These are phyloP conservation scores for Sebastes diaconus DNA, from an alignment of 2,797 vertebrate genomes.

Conservation along the genomic window DNA sequence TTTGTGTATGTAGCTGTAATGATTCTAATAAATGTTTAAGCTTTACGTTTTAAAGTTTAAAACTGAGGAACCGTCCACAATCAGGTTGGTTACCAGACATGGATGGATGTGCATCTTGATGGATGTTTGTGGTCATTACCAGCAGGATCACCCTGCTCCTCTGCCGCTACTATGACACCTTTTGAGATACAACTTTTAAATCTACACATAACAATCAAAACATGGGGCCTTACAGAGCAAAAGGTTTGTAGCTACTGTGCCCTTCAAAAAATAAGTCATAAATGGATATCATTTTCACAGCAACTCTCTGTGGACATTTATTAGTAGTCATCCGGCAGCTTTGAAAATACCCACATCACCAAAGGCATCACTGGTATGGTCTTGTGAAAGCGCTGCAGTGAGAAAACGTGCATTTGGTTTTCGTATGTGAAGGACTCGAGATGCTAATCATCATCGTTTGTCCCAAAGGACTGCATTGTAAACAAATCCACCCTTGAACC, in stretches of 20 bases:
- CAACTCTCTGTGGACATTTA: constrained; percentile 2
- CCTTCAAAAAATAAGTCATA: background rate
- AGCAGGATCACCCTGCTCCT: constrained; percentile 32
- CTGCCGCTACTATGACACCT: constrained; percentile 41
- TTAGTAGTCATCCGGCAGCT: background rate
- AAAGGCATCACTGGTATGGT: constrained; percentile 11
- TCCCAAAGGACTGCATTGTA: constrained; percentile 27
- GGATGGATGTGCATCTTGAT: constrained; percentile 46
- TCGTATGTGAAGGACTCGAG: constrained; percentile 17
- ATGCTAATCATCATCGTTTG: constrained; percentile 27
- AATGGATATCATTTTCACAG: background rate
- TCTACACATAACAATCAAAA: constrained; percentile 12
- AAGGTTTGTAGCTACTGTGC: background rate
- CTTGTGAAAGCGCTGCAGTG: background rate
- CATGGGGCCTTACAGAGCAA: background rate
- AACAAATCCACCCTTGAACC: constrained; percentile 52
- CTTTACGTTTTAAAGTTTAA: background rate
- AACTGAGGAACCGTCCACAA: background rate
- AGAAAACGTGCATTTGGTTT: constrained; percentile 23
- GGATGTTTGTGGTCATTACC: constrained; percentile 45
- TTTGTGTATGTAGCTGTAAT: too few species aligned
- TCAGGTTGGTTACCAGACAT: constrained; percentile 15
- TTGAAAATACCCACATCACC: constrained; percentile 13
- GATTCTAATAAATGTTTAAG: too few species aligned
- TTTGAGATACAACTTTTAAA: constrained; percentile 7